phyloP scores from a whole-genome alignment of 2,888 invertebrate species.

The Drosophila ezoana region DNA sequence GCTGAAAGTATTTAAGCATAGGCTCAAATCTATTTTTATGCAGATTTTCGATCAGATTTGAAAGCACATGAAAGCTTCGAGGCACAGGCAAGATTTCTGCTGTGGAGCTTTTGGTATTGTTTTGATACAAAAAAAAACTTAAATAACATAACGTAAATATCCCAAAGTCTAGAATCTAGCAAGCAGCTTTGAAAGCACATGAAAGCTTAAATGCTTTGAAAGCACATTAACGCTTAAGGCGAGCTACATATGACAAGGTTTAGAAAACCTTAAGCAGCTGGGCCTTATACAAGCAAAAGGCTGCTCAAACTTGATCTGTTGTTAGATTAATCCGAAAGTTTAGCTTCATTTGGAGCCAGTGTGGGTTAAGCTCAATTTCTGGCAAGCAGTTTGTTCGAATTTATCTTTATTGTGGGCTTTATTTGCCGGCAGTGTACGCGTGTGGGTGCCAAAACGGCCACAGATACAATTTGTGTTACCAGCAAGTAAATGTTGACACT shows the following conservation, averaged over 20 bases:
- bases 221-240: background rate
- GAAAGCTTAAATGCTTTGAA: too few species aligned
- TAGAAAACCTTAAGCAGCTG: background rate
- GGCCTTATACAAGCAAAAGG: background rate
- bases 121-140: too few species aligned
- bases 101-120: too few species aligned
- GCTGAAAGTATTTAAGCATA: too few species aligned
- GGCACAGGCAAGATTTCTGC: too few species aligned
- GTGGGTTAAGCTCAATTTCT: background rate
- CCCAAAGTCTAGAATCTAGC: too few species aligned
- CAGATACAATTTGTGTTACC: constrained; percentile 80
- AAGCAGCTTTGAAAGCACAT: background rate
- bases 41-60: too few species aligned
- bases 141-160: too few species aligned
- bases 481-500: constrained; percentile 78
- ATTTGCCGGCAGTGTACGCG: constrained; percentile 28
- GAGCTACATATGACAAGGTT: background rate
- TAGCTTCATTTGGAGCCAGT: background rate
- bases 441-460: constrained; percentile 62
- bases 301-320: too few species aligned
- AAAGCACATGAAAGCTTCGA: too few species aligned
- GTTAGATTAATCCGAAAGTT: constrained; percentile 2
- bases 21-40: too few species aligned
- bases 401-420: constrained; percentile 15
- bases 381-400: constrained; percentile 11